A percentile compares a stretch with the other conserved stretches of the same genome.
Evolutionary conservation across 2,113 vertebrate species (phyloP).

Genomic region (Corythaixoides concolor): DNA sequence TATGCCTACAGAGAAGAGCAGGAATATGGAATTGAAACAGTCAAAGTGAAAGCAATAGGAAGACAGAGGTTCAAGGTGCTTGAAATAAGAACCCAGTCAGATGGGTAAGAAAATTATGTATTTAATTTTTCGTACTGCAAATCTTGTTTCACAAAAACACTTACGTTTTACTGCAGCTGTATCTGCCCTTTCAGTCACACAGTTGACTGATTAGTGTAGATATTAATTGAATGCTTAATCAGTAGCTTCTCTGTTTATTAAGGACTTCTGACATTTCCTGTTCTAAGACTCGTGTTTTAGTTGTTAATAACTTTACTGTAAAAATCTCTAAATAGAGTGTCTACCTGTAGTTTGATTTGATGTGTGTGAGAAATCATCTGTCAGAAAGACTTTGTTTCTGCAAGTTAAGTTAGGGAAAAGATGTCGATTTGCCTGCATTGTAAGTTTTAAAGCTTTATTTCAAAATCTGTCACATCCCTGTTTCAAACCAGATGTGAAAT

Average conservation of each 20-base stretch:
- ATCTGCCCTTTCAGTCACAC: not conserved
- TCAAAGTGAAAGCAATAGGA: conserved; percentile 97
- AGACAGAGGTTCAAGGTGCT: conserved; percentile 96
- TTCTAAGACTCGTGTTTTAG: not conserved
- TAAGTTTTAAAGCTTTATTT: not conserved
- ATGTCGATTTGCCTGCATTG: not conserved
- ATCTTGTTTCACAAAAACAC: not conserved
- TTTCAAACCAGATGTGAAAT: not conserved
- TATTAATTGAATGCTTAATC: not conserved
- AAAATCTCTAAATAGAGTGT: not conserved
- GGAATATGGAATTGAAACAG: conserved; percentile 94
- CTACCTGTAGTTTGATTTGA: not conserved
- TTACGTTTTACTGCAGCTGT: not conserved
- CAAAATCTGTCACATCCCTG: not conserved
- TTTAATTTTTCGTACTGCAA: not conserved
- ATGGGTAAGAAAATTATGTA: conserved; percentile 81
- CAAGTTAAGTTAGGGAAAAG: not conserved
- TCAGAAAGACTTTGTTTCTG: not conserved
- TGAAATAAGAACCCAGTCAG: conserved; percentile 93
- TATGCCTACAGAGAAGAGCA: conserved; percentile 95
- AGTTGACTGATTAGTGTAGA: not conserved
- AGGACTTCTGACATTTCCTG: not conserved
- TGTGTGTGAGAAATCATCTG: not conserved
- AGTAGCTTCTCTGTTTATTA: not conserved
- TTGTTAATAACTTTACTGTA: not conserved